Conservation (phyloP, 2,113 vertebrate genomes). For the Archocentrus centrarchus region DNA sequence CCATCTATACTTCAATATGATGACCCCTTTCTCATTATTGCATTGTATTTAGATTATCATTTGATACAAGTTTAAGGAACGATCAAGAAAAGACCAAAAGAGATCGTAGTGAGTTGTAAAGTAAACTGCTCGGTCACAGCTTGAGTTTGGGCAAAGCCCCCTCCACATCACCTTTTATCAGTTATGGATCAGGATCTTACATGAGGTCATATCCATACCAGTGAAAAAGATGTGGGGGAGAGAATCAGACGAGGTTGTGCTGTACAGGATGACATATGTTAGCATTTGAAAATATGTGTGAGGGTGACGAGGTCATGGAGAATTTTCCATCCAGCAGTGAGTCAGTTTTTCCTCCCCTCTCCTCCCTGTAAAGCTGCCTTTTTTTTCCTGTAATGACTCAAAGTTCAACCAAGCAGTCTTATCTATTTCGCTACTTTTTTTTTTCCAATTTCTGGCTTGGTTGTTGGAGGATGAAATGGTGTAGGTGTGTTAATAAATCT, state of each 20-base stretch:
- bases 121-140: not conserved
- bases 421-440: not conserved
- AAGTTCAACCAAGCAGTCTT: constrained; percentile 6
- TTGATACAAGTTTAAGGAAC: not conserved
- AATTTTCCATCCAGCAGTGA: constrained; percentile 2
- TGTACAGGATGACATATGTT: not conserved
- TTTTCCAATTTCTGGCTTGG: not conserved
- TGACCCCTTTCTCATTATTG: no score
- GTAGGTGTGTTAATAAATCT: not conserved
- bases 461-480: not conserved
- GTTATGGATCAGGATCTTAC: not conserved
- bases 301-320: not conserved
- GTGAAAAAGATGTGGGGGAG: not conserved
- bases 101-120: not conserved
- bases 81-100: not conserved
- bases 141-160: not conserved
- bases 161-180: no score
- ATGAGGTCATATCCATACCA: not conserved
- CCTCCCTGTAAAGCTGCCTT: not conserved
- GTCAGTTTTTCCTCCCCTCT: not conserved
- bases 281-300: not conserved
- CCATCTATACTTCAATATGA: no score
- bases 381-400: not conserved
- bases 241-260: not conserved
- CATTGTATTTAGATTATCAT: no score